Percentiles rank a stretch among this genome's conserved stretches.
Evolutionary conservation across 2,113 vertebrate genomes (phyloP).

Genomic region (Nannobrachium achirus): DNA sequence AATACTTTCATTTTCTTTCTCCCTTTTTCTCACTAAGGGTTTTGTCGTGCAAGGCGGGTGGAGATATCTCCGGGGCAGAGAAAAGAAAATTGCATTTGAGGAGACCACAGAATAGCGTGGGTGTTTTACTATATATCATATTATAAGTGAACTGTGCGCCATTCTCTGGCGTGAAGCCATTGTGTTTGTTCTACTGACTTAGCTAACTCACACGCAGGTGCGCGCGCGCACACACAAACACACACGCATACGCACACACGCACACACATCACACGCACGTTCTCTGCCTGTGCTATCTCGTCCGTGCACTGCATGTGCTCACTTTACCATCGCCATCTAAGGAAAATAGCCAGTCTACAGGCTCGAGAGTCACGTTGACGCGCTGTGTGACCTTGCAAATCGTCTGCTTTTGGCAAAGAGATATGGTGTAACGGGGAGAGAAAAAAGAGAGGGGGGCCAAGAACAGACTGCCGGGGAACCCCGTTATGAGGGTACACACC

Average conservation of each 20-base stretch:
- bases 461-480: no score
- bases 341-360: slow-evolving; percentile 14
- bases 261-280: neutral
- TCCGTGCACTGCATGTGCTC: neutral
- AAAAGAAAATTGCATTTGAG: slow-evolving; percentile 34
- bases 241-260: slow-evolving; percentile 6
- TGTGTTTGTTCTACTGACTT: neutral
- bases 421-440: no score
- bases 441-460: no score
- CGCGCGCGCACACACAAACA: slow-evolving; percentile 17
- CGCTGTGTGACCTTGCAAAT: neutral
- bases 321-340: neutral
- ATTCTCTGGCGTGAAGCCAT: neutral
- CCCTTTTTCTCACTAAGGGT: slow-evolving; percentile 6
- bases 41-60: slow-evolving; percentile 35
- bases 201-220: neutral
- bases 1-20: slow-evolving; percentile 23
- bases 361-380: slow-evolving; percentile 42
- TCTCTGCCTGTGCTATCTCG: neutral
- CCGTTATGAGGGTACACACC: no score
- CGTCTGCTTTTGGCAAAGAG: no score
- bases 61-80: slow-evolving; percentile 2
- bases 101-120: slow-evolving; percentile 16
- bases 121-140: slow-evolving; percentile 16
- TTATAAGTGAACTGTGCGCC: slow-evolving; percentile 15